These are phyloP conservation scores for Conger conger DNA, from an alignment of 2,113 vertebrate species.

Conservation along the genomic window DNA sequence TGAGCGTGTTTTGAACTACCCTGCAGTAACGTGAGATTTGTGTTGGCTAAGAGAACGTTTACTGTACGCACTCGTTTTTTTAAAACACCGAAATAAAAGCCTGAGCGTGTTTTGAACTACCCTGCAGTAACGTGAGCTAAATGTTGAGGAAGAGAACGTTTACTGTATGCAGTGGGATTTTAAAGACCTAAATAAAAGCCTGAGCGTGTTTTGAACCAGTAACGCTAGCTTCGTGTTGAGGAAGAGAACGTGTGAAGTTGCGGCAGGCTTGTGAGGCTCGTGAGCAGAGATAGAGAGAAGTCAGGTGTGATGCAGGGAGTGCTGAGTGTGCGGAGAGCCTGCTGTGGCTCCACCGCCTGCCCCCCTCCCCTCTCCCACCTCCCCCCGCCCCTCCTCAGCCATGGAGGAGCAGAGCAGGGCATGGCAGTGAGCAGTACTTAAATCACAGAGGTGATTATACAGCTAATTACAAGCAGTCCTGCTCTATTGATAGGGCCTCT, in stretches of 20 bases:
- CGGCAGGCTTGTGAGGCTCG: neutral
- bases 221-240: conserved; percentile 51
- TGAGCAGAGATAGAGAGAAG: neutral
- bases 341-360: neutral
- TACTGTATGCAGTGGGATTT: too few relatives aligned
- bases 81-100: conserved; percentile 63
- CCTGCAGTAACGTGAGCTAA: conserved; percentile 43
- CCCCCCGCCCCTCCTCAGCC: conserved; percentile 19
- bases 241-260: conserved; percentile 18
- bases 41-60: conserved; percentile 50
- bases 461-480: conserved; percentile 73
- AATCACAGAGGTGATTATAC: conserved; percentile 79
- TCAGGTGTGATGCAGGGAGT: neutral
- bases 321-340: neutral
- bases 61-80: too few relatives aligned
- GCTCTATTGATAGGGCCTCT: conserved; percentile 76
- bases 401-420: conserved; percentile 41
- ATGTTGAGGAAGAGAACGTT: conserved; percentile 49
- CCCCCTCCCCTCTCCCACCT: too few relatives aligned
- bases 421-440: conserved; percentile 67
- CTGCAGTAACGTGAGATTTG: conserved; percentile 42
- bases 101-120: conserved; percentile 39
- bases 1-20: conserved; percentile 39
- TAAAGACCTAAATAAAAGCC: conserved; percentile 63
- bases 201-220: conserved; percentile 37